Percentiles rank a stretch among this genome's conserved stretches.
Evolutionary conservation across 2,113 vertebrate species (phyloP).

Genomic region (Heliornis fulica): DNA sequence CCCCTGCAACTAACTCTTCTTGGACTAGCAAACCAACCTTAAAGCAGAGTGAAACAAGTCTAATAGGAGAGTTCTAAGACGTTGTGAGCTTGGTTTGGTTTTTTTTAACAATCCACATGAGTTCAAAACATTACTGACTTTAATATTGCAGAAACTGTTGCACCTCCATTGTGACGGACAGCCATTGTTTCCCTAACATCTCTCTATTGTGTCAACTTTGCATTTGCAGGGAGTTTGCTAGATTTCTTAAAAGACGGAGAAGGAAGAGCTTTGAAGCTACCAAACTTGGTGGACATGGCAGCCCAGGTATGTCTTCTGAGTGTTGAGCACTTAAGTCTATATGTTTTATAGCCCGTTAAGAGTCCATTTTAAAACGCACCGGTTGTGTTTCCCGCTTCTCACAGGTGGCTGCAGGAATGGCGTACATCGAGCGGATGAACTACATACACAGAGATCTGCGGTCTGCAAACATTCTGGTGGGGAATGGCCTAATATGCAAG

Average conservation of each 20-base stretch:
- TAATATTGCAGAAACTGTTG: not conserved
- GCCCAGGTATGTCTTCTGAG: slow-evolving; percentile 83
- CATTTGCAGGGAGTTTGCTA: slow-evolving; percentile 87
- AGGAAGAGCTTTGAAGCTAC: slow-evolving; percentile 89
- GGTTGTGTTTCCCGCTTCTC: not conserved
- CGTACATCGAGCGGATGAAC: slow-evolving; percentile 98
- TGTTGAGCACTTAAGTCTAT: not conserved
- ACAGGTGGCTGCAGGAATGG: slow-evolving; percentile 93
- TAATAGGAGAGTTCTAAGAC: not conserved
- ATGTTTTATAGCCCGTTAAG: accelerated
- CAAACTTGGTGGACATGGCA: slow-evolving; percentile 96
- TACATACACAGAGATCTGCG: slow-evolving; percentile 97
- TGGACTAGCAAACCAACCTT: not conserved
- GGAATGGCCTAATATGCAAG: slow-evolving; percentile 93
- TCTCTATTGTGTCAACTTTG: slow-evolving; percentile 29
- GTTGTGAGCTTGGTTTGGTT: not conserved
- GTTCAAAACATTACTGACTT: not conserved
- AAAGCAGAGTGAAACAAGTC: not conserved
- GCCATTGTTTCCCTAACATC: not conserved
- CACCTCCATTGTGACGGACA: not conserved
- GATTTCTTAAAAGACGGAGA: slow-evolving; percentile 93
- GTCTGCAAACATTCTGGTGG: slow-evolving; percentile 96
- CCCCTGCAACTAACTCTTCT: not conserved
- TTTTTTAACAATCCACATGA: not conserved
- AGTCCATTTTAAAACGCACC: not conserved